phyloP scores from a whole-genome alignment of 2,113 vertebrate species.

The Mirza zaza region DNA sequence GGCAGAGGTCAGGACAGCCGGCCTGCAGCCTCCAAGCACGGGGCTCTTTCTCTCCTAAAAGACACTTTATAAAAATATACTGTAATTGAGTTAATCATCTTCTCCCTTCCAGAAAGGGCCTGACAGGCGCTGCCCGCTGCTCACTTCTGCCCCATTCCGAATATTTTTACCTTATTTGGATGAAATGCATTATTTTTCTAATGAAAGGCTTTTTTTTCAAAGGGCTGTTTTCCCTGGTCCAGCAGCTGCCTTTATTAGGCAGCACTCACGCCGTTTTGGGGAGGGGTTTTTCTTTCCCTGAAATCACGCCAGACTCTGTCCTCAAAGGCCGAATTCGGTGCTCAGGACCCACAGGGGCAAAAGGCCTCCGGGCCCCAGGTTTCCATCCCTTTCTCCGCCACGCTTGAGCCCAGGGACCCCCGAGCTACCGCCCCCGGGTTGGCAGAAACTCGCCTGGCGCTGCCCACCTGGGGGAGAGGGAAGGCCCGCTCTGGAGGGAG shows the following conservation, averaged over 20 bases:
- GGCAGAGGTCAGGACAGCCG: neutral
- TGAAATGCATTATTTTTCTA: constrained; percentile 92
- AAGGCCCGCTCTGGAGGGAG: neutral
- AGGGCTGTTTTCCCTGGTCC: constrained; percentile 83
- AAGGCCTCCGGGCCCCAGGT: neutral
- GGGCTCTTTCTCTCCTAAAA: constrained; percentile 76
- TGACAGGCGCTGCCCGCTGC: constrained; percentile 84
- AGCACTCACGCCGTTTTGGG: constrained; percentile 83
- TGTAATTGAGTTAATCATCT: constrained; percentile 84
- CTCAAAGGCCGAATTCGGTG: constrained; percentile 59
- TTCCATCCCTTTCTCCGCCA: neutral
- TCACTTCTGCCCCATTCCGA: constrained; percentile 89
- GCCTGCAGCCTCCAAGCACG: constrained; percentile 35
- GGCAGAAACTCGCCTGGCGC: accelerated
- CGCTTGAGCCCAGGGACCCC: neutral
- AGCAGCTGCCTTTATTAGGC: constrained; percentile 89
- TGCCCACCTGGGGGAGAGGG: accelerated
- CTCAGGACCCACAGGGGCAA: constrained; percentile 46
- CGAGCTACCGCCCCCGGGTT: neutral
- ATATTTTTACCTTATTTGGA: constrained; percentile 94
- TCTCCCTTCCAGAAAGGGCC: constrained; percentile 84
- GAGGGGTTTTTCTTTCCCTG: constrained; percentile 83
- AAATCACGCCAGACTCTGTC: constrained; percentile 76
- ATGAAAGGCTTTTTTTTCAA: constrained; percentile 86
- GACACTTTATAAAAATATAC: constrained; percentile 83